Conservation (phyloP, 2,113 vertebrate genomes). For the Excalfactoria chinensis region DNA sequence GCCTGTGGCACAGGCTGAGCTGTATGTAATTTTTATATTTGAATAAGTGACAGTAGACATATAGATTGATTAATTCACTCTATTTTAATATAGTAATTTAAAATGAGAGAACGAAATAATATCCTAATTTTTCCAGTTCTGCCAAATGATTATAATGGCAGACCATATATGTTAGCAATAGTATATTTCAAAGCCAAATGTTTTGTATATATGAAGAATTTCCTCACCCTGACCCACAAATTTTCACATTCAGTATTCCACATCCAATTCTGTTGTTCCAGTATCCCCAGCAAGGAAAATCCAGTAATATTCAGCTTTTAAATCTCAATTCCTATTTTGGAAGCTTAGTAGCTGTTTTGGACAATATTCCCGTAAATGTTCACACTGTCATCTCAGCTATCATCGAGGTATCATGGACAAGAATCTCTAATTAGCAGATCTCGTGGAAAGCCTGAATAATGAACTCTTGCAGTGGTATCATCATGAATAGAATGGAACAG, state of each 20-base stretch:
- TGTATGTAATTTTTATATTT: background rate
- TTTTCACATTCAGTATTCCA: background rate
- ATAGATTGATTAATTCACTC: background rate
- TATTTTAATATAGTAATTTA: background rate
- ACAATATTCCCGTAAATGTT: background rate
- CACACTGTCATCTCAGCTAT: background rate
- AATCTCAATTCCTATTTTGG: background rate
- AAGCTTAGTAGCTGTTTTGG: background rate
- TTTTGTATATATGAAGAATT: background rate
- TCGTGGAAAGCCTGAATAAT: background rate
- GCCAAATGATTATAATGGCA: background rate
- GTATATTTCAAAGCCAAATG: background rate
- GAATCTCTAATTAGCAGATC: background rate
- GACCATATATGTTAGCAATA: background rate
- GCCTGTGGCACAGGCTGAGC: background rate
- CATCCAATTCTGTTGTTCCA: rapidly evolving
- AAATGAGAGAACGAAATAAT: background rate
- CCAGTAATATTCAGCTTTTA: background rate
- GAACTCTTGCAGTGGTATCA: background rate
- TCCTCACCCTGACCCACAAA: background rate
- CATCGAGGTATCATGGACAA: background rate
- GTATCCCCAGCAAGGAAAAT: rapidly evolving
- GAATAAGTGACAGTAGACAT: background rate
- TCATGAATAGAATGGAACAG: background rate
- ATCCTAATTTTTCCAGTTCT: background rate